Evolutionary conservation across 2,888 invertebrate species (phyloP).

Genomic region (Thysanoteuthis rhombus): DNA sequence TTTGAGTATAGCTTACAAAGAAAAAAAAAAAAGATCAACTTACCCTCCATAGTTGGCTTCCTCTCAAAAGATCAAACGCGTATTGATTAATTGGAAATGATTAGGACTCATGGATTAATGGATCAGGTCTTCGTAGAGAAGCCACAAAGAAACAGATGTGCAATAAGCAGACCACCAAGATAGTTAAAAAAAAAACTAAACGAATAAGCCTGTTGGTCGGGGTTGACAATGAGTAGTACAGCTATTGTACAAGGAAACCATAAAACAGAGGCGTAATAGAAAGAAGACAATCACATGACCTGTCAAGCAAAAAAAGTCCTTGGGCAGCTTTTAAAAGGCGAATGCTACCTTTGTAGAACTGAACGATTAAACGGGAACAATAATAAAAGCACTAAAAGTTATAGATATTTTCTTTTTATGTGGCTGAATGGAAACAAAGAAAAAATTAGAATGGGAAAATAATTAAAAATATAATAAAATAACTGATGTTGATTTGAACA

Average conservation of each 20-base stretch:
- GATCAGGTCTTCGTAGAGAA: background rate
- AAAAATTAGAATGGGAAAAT: too few species aligned
- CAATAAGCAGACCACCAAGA: background rate
- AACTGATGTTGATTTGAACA: too few species aligned
- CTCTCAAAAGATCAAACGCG: background rate
- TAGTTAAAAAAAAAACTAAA: background rate
- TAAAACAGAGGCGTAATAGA: background rate
- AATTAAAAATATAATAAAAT: too few species aligned
- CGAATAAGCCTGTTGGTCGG: background rate
- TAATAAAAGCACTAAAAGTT: background rate
- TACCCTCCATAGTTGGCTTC: background rate
- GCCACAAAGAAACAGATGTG: background rate
- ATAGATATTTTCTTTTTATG: too few species aligned
- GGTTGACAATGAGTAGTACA: too few species aligned
- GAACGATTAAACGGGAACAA: background rate
- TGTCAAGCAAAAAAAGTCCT: background rate
- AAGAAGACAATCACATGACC: background rate
- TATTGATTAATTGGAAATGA: background rate
- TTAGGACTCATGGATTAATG: background rate
- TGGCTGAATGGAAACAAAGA: too few species aligned
- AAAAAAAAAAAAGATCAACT: background rate
- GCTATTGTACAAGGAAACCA: too few species aligned
- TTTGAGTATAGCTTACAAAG: background rate
- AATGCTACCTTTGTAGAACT: background rate
- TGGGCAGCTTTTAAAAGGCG: background rate